A percentile compares a stretch with the other conserved stretches of the same genome.
phyloP scores from a whole-genome alignment of 1,140 invertebrate species.

The Goniozus legneri region DNA sequence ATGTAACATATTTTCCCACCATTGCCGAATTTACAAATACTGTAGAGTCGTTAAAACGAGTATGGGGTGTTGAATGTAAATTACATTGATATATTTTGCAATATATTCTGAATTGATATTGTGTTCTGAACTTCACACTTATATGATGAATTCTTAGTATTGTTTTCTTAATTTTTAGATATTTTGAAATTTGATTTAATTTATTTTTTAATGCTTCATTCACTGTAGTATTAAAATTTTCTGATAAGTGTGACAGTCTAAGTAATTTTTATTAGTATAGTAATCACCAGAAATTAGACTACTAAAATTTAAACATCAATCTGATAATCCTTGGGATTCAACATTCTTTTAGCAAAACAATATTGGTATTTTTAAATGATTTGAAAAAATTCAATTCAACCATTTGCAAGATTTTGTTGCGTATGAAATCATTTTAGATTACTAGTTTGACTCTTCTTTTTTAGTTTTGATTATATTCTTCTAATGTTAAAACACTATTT shows the following conservation, averaged over 20 bases:
- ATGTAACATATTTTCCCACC: too few species aligned
- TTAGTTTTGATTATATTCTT: neutral
- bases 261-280: too few species aligned
- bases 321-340: neutral
- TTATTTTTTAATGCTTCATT: too few species aligned
- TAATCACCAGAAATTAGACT: neutral
- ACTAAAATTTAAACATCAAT: neutral
- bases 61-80: too few species aligned
- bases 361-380: neutral
- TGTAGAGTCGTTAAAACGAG: too few species aligned
- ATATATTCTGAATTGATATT: slow-evolving; percentile 2
- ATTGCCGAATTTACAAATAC: too few species aligned
- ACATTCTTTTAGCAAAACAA: neutral
- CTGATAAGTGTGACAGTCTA: too few species aligned
- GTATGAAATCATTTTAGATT: neutral
- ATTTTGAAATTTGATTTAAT: too few species aligned
- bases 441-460: neutral
- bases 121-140: too few species aligned
- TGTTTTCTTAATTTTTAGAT: too few species aligned
- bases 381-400: neutral
- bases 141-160: too few species aligned
- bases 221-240: too few species aligned
- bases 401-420: neutral
- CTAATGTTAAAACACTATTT: neutral
- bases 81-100: slow-evolving; percentile 4